Conservation (phyloP, 2,797 vertebrate genomes). For the Myotis pilosus region DNA sequence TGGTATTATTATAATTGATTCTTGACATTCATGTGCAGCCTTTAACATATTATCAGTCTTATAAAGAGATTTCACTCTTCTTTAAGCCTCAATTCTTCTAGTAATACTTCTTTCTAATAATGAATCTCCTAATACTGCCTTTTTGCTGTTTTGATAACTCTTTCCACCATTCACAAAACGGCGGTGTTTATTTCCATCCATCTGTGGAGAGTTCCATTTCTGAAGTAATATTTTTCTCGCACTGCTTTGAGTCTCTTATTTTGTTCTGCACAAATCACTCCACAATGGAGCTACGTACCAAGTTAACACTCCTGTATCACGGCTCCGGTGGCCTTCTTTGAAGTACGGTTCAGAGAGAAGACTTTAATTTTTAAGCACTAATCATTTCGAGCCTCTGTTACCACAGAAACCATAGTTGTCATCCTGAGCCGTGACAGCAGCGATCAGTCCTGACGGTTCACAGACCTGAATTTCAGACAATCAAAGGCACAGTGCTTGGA, state of each 20-base stretch:
- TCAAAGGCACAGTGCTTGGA: slow-evolving; percentile 42
- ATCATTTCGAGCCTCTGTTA: slow-evolving; percentile 39
- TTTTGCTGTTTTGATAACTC: background rate
- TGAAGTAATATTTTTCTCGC: background rate
- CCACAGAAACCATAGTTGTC: slow-evolving; percentile 51
- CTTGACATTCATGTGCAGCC: background rate
- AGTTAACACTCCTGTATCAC: background rate
- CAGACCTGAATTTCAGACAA: slow-evolving; percentile 64
- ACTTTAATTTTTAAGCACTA: slow-evolving; percentile 60
- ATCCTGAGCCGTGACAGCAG: background rate
- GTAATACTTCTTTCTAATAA: background rate
- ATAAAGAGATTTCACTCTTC: background rate
- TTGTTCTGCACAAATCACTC: background rate
- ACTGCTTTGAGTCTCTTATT: background rate
- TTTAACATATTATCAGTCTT: background rate
- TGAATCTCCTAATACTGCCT: background rate
- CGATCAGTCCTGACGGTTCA: slow-evolving; percentile 37
- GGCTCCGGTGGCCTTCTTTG: background rate
- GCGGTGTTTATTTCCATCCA: background rate
- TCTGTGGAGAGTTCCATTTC: background rate
- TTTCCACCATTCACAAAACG: background rate
- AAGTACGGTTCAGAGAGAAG: slow-evolving; percentile 48
- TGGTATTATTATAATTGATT: background rate
- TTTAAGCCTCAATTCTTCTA: background rate
- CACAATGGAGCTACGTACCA: background rate